Base-by-base conservation (phyloP, 1,140 invertebrate genomes). In the Drosophila guanche region DNA sequence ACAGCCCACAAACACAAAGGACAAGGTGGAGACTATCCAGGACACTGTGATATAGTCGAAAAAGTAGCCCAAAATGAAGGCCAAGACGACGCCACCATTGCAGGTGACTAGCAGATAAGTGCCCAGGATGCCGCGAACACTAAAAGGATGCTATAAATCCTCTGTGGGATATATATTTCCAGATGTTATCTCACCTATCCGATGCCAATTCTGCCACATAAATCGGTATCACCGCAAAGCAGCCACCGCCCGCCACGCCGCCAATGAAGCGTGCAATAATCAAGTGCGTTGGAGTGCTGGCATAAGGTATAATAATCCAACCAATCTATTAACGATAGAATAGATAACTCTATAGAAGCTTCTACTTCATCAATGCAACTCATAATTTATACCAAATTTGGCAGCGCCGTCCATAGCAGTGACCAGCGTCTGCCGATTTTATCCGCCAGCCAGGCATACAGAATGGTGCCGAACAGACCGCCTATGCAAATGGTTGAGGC, bases 361-460 rank as follows among this genome's bases (percentile, higher is more conserved):
- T 43, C 7, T 25, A 20, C 22, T 45, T 8, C 0, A 4, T 5
- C 4, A 5, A 5, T 16, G 6, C 1, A 6, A 2, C 12, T 2
- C 0, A 48, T 68, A 1, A 10, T 37, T 37, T 10, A 12, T 71
- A 91, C 90, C 74, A 90, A 33, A 1, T 75, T 69, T 0, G 91
- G 91, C 12, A 91, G 5, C 0, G 90, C 81, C 14, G 65, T 42
- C 61, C 90, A 74, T 0, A 91, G 42, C 12, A 91, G 46, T 1
- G 76, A 70, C 12, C 10, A 45, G 16, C 83, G 90, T 2, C 90
- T 47, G 6, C 91, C 91, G 50, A 89, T 77, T 29, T 56, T 78
- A 53, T 95, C 94, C 1, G 94, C 93, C 23, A 93, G 78, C 69
- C 92, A 92, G 3, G 91, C 94, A 20, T 92, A 92, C 1, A 93